phyloP scores from a whole-genome alignment of 2,888 invertebrate species.

The Brenthis daphne region DNA sequence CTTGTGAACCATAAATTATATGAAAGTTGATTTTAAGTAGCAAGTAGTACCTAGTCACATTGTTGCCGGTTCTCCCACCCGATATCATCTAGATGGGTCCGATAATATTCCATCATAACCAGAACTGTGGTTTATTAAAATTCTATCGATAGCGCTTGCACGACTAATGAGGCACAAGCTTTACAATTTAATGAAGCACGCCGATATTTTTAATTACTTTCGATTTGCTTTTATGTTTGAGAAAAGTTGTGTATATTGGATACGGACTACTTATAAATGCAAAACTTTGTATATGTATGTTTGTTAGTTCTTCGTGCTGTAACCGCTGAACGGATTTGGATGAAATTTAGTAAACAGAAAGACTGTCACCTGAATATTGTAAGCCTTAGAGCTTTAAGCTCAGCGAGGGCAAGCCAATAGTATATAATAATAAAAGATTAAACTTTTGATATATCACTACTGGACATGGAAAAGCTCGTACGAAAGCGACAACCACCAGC shows the following conservation, averaged over 20 bases:
- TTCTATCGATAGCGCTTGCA: constrained; percentile 13
- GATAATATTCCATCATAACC: constrained; percentile 49
- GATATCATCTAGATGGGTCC: constrained; percentile 37
- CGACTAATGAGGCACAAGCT: constrained; percentile 32
- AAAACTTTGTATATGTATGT: background rate
- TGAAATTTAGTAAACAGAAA: too few relatives aligned
- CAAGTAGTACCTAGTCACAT: constrained; percentile 33
- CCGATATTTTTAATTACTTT: constrained; percentile 6
- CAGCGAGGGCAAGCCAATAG: too few relatives aligned
- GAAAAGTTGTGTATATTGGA: background rate
- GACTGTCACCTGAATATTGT: too few relatives aligned
- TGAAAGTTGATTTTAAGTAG: constrained; percentile 27
- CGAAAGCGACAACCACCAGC: too few relatives aligned
- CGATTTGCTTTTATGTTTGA: background rate
- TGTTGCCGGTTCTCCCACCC: constrained; percentile 29
- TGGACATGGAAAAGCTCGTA: too few relatives aligned
- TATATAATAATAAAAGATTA: too few relatives aligned
- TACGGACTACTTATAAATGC: background rate
- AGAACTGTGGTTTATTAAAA: constrained; percentile 32
- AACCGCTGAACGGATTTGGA: too few relatives aligned
- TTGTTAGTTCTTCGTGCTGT: too few relatives aligned
- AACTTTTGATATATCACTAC: too few relatives aligned
- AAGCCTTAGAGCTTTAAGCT: too few relatives aligned
- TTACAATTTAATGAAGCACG: constrained; percentile 26
- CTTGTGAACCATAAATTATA: constrained; percentile 28